Evolutionary conservation across 2,113 vertebrate genomes (phyloP).

Genomic region (Calidris pugnax): DNA sequence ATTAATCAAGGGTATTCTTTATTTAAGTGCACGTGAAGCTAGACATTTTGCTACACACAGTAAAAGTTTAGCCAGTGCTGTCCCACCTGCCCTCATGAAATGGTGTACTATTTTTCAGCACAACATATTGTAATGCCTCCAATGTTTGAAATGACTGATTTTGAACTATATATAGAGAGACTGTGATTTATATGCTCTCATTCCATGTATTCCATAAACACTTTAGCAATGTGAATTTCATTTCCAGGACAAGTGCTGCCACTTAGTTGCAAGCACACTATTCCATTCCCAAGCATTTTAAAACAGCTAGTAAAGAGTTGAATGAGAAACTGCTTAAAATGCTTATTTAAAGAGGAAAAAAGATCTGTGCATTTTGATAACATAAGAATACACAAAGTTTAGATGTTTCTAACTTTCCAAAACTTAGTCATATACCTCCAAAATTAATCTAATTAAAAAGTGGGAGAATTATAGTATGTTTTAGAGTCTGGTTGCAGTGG

Average conservation of each 20-base stretch:
- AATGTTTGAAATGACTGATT: not conserved
- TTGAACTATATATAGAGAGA: not conserved
- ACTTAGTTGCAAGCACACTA: not conserved
- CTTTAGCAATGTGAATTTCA: slow-evolving; percentile 40
- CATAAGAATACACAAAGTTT: not conserved
- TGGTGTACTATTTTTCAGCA: not conserved
- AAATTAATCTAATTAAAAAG: not conserved
- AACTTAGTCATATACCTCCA: not conserved
- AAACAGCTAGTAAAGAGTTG: slow-evolving; percentile 8
- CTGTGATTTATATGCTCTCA: not conserved
- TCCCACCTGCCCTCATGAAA: not conserved
- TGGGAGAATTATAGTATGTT: not conserved
- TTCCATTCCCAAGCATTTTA: slow-evolving; percentile 19
- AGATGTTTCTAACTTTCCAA: not conserved
- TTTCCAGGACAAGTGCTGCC: slow-evolving; percentile 37
- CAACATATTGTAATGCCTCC: not conserved
- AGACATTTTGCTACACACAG: not conserved
- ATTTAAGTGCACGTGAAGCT: not conserved
- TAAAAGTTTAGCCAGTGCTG: slow-evolving; percentile 19
- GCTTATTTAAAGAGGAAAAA: not conserved
- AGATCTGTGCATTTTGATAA: not conserved
- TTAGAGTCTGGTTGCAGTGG: not conserved
- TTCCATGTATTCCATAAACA: slow-evolving; percentile 50
- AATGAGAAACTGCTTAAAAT: not conserved
- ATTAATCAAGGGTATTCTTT: slow-evolving; percentile 12